Percentiles rank a stretch among this genome's conserved stretches.
These are phyloP conservation scores for Salminus brasiliensis DNA, from an alignment of 2,113 vertebrate genomes.

Conservation along the genomic window DNA sequence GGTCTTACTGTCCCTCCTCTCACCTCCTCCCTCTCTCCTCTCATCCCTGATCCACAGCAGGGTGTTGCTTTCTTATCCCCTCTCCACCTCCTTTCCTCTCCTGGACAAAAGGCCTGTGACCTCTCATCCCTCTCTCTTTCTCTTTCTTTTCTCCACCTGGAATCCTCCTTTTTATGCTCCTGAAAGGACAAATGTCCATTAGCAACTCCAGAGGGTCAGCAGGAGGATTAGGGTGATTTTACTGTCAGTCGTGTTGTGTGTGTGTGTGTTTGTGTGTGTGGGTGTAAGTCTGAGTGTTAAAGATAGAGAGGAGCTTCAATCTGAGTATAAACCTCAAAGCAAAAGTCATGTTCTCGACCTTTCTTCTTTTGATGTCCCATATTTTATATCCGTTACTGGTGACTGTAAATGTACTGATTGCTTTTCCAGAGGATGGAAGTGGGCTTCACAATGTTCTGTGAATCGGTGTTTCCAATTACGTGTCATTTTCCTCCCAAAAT, in stretches of 20 bases:
- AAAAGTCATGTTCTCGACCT: background rate
- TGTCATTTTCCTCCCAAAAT: background rate
- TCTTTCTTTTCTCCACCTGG: constrained; percentile 66
- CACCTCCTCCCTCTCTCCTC: constrained; percentile 24
- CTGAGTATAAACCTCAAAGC: background rate
- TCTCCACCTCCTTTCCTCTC: constrained; percentile 62
- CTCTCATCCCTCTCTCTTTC: constrained; percentile 69
- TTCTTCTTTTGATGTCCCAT: background rate
- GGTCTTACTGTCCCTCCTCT: constrained; percentile 5
- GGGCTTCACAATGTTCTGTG: background rate
- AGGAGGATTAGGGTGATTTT: constrained; percentile 28
- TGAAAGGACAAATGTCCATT: constrained; percentile 62
- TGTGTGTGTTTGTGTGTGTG: constrained; percentile 14
- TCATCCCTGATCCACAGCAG: constrained; percentile 50
- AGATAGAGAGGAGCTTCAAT: background rate
- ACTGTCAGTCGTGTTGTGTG: constrained; percentile 30
- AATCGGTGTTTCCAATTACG: constrained; percentile 26
- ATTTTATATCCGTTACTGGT: background rate
- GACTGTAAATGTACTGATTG: background rate
- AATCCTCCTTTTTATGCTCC: constrained; percentile 69
- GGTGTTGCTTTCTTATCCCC: constrained; percentile 52
- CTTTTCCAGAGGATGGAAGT: background rate
- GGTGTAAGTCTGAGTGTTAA: background rate
- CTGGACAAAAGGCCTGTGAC: constrained; percentile 71
- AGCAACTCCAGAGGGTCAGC: constrained; percentile 52